Evolutionary conservation across 2,797 vertebrate species (phyloP), one percentile per base, ranked within the genome.

Genomic region (Sebastes hopkinsi): DNA sequence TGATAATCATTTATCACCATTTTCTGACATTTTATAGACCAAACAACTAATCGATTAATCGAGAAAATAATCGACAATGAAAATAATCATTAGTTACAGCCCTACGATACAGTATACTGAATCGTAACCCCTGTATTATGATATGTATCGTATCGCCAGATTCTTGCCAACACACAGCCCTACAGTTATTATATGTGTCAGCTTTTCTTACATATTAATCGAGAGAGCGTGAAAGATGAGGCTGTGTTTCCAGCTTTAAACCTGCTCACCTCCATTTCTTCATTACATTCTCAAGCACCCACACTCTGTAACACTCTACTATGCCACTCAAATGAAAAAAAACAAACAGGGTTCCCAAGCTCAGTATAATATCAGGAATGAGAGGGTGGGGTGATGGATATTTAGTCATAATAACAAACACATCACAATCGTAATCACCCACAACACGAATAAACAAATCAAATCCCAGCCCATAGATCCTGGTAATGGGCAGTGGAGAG

Each of bases 401-500:
- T 77, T 81, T 66, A 71, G 58, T 84, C 61, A 82, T 87, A 82
- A 87, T 67, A 90, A 84, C 65, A 85, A 87, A 86, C 59, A 77
- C 73, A 88, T 89, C 73, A 77, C 80, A 62, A 86, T 82, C 52
- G 80, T 86, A 88, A 90, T 87, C 56, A 80, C 36, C 67, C 11
- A 22, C 38, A 77, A 79, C 22, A 56, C 3, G 4, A 81, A 72
- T 46, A 73, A 86, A 87, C 79, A 86, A 82, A 90, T 92, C 83
- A 87, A 84, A 56, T 76, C 54, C 25, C 12, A 14, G 82, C 77
- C 86, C 85, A 81, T 83, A 85, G 78, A 90, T 87, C 77, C 76
- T 85, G 65, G 74, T 87, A 93, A 93, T 87, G 86, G 91, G 75
- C 64, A 71, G 73, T 4, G 20, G 74, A 67, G 82, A 79, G 32